Conservation (phyloP, 2,888 invertebrate genomes). For the Ormyrus nitidulus region DNA sequence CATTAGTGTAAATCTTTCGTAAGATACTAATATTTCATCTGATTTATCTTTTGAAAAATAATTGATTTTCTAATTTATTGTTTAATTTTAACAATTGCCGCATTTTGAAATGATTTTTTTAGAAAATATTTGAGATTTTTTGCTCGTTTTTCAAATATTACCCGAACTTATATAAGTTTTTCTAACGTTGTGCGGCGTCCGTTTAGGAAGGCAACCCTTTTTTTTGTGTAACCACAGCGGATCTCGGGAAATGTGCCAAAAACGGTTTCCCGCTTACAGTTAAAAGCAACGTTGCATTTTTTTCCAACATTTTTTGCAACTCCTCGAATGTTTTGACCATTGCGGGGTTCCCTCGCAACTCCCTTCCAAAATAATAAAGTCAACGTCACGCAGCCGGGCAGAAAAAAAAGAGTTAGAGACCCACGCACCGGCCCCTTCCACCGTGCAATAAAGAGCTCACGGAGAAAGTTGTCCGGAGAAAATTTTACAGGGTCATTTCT, state of each 20-base stretch:
- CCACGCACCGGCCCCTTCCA: slow-evolving; percentile 10
- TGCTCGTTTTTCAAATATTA: too few species aligned
- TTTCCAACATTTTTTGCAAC: slow-evolving; percentile 29
- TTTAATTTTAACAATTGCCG: too few species aligned
- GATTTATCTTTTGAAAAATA: too few species aligned
- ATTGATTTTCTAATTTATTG: too few species aligned
- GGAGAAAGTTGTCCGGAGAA: slow-evolving; percentile 48
- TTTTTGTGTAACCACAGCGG: slow-evolving; percentile 12
- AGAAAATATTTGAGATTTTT: too few species aligned
- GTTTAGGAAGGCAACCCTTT: background rate
- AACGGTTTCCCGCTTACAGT: slow-evolving; percentile 36
- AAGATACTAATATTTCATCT: too few species aligned
- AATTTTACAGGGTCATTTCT: slow-evolving; percentile 46
- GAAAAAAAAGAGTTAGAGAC: slow-evolving; percentile 23
- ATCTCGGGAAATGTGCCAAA: slow-evolving; percentile 24
- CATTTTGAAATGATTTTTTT: too few species aligned
- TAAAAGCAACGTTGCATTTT: slow-evolving; percentile 18
- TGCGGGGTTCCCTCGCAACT: background rate
- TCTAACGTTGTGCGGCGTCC: too few species aligned
- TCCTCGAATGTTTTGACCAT: background rate
- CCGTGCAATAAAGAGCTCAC: slow-evolving; percentile 36
- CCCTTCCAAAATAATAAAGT: slow-evolving; percentile 43
- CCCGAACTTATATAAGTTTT: too few species aligned
- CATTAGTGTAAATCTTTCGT: background rate
- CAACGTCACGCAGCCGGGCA: slow-evolving; percentile 1